Percentiles rank a stretch among this genome's conserved stretches.
Conservation (phyloP, 1,140 invertebrate species). For the Microplitis mediator region DNA sequence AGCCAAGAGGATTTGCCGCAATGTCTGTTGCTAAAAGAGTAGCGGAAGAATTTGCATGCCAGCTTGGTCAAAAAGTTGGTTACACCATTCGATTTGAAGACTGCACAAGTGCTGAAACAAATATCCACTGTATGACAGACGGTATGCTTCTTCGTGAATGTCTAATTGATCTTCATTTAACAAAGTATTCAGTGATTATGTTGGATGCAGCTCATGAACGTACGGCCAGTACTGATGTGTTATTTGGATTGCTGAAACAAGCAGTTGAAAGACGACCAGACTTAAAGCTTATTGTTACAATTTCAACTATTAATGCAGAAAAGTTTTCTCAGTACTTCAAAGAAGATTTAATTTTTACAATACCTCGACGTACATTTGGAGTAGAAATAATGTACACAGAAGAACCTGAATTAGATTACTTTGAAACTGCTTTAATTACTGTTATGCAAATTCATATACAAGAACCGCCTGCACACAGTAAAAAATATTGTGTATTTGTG, state of each 20-base stretch:
- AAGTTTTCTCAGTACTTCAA: conserved; percentile 99
- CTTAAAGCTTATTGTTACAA: conserved; percentile 97
- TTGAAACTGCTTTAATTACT: conserved; percentile 97
- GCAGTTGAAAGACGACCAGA: conserved; percentile 91
- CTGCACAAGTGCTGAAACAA: conserved; percentile 96
- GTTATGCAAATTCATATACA: conserved; percentile 99
- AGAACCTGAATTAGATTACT: conserved; percentile 98
- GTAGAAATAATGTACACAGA: conserved; percentile 98
- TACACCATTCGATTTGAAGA: conserved; percentile 99
- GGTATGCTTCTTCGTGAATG: conserved; percentile 99
- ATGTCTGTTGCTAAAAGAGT: conserved; percentile 99
- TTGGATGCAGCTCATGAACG: conserved; percentile 99
- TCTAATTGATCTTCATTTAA: conserved; percentile 92
- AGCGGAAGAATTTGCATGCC: conserved; percentile 97
- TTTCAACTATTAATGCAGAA: conserved; percentile 96
- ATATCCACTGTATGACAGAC: conserved; percentile 99
- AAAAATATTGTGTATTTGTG: too few species aligned
- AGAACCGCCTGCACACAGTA: conserved; percentile 96
- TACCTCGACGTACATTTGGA: conserved; percentile 95
- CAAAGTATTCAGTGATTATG: conserved; percentile 95
- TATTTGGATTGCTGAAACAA: conserved; percentile 93
- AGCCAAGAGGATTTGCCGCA: conserved; percentile 91
- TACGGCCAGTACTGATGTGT: conserved; percentile 96
- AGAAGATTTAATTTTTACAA: conserved; percentile 92
- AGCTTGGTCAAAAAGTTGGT: conserved; percentile 96